A percentile compares a stretch with the other conserved stretches of the same genome.
phyloP scores from a whole-genome alignment of 2,113 vertebrate species.

The Theropithecus gelada region DNA sequence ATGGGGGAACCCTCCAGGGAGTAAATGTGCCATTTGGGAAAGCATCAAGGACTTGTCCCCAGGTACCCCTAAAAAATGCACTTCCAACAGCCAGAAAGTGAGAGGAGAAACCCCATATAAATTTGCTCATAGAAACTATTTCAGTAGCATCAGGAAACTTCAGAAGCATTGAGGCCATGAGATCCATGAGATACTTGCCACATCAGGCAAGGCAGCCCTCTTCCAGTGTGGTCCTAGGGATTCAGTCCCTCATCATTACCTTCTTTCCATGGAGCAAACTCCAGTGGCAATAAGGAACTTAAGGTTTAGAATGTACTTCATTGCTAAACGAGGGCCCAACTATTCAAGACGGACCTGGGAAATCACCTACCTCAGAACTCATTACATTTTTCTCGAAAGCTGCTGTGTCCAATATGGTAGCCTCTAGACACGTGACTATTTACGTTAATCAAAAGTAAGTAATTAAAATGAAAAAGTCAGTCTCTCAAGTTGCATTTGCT shows the following conservation, averaged over 20 bases:
- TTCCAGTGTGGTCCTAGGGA: accelerated
- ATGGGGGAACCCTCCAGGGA: not conserved
- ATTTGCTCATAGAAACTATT: not conserved
- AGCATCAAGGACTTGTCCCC: not conserved
- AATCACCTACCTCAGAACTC: not conserved
- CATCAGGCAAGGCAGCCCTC: not conserved
- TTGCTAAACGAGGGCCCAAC: not conserved
- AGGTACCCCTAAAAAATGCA: not conserved
- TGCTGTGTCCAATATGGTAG: not conserved
- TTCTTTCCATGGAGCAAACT: not conserved
- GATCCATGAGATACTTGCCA: not conserved
- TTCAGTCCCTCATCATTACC: not conserved
- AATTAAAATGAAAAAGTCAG: not conserved
- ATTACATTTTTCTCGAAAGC: not conserved
- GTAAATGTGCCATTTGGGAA: not conserved
- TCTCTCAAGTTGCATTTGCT: not conserved
- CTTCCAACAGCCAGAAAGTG: not conserved
- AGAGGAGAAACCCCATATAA: not conserved
- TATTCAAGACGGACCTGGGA: not conserved
- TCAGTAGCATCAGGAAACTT: not conserved
- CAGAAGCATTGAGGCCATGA: not conserved
- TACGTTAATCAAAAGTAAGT: not conserved
- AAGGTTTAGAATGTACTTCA: not conserved
- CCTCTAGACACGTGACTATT: not conserved
- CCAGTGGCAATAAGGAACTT: not conserved